phyloP scores from a whole-genome alignment of 2,797 vertebrate species.

The Sebastes oblongus region DNA sequence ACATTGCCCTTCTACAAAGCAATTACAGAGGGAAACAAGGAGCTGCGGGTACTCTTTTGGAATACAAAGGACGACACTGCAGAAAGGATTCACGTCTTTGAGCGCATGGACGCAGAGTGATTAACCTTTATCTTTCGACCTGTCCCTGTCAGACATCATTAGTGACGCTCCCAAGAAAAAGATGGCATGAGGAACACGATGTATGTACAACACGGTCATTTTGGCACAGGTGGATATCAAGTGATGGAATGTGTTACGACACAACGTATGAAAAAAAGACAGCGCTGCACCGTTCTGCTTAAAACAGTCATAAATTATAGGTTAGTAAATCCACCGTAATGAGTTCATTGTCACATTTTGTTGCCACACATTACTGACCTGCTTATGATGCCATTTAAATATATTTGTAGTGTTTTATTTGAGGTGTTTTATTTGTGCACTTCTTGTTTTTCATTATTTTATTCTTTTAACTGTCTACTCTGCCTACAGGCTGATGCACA shows the following conservation, averaged over 20 bases:
- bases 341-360: not conserved
- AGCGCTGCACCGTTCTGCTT: not conserved
- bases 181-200: constrained; percentile 33
- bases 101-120: constrained; percentile 61
- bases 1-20: constrained; percentile 48
- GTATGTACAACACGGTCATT: constrained; percentile 5
- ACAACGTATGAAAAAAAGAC: not conserved
- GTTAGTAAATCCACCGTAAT: not conserved
- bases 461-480: not conserved
- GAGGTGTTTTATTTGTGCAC: not conserved
- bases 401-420: not conserved
- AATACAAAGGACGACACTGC: constrained; percentile 64
- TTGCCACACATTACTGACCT: not conserved
- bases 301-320: not conserved
- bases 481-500: not conserved
- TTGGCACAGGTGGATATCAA: not conserved
- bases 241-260: not conserved
- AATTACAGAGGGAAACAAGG: constrained; percentile 55
- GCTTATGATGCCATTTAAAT: not conserved
- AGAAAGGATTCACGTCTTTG: constrained; percentile 54
- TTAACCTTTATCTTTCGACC: constrained; percentile 77
- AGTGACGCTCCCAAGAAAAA: constrained; percentile 38
- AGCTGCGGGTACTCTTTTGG: constrained; percentile 42
- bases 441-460: not conserved
- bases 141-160: constrained; percentile 71